Evolutionary conservation across 2,797 vertebrate genomes (phyloP), one percentile per base, ranked within the genome.

Genomic region (Sebastes flavidus): DNA sequence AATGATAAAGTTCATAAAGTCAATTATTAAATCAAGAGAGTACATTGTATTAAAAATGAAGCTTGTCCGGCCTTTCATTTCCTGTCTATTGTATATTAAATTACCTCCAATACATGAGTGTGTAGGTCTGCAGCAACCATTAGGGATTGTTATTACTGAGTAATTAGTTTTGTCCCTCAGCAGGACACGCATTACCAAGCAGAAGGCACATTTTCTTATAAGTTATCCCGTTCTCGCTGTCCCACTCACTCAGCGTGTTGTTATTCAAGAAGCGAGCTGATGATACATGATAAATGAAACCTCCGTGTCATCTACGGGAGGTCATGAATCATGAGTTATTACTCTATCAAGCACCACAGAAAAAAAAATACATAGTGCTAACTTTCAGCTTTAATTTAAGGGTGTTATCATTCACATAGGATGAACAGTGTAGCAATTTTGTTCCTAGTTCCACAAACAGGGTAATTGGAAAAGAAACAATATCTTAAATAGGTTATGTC

Each of bases 101-200:
- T 86, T 34, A 78, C 34, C 59, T 86, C 52, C 24, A 38, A 25
- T 83, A 61, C 56, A 78, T 12, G 27, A 80, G 30, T 55, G 72
- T 82, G 55, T 14, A 77, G 34, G 32, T 88, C 76, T 77, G 60
- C 77, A 69, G 81, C 72, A 66, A 72, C 46, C 58, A 27, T 73
- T 69, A 32, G 78, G 68, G 71, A 74, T 29, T 71, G 82, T 91
- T 87, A 91, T 88, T 91, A 89, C 78, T 83, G 56, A 88, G 79
- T 92, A 87, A 93, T 94, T 93, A 90, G 82, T 84, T 88, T 68
- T 82, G 75, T 81, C 76, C 46, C 88, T 84, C 79, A 67, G 81
- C 69, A 4, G 83, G 89, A 87, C 78, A 88, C 30, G 75, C 82
- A 86, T 89, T 92, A 80, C 84, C 88, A 88, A 91, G 83, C 88